Evolutionary conservation across 1,140 invertebrate species (phyloP), one percentile per base, ranked within the genome.

Genomic region (Cydia splendana): DNA sequence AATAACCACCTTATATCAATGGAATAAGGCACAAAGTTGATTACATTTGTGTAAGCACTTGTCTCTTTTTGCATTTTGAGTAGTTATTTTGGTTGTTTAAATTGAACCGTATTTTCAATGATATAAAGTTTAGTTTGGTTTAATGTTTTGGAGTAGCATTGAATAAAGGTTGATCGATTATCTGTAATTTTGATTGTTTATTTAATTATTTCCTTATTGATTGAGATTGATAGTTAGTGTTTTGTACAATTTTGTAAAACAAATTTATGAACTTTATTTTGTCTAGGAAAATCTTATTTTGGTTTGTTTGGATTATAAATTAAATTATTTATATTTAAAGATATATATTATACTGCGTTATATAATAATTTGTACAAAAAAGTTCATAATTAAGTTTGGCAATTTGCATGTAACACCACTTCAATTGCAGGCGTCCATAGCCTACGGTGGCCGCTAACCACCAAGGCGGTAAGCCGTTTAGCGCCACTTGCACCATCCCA

Each of bases 131-230:
- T 62, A 24, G 9, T 10, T 62, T 62, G 2, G 0, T 3, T 24
- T 20, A 2, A 24, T 9, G 20, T 62, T 62, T 18, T 53, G 1
- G 6, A 18, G 51, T 18, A 53, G 57, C 20, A 62, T 24, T 62
- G 57, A 20, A 62, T 57, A 57, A 57, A 57, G 1, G 57, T 20
- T 62, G 57, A 62, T 24, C 57, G 57, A 62, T 62, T 62, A 62
- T 62, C 57, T 62, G 20, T 62, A 62, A 62, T 62, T 62, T 62
- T 62, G 57, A 62, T 62, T 24, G 57, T 62, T 62, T 24, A 12
- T 48, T 48, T 48, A 48, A 48, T 48, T 48, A 48, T 62, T 24
- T 62, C 18, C 7, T 62, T 62, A 24, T 62, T 62, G 9, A 62
- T 62, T 62, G 57, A 24, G 57, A 62, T 62, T 62, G 57, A 62